A percentile compares a stretch with the other conserved stretches of the same genome.
phyloP scores from a whole-genome alignment of 2,113 vertebrate genomes.

The Nematolebias whitei region DNA sequence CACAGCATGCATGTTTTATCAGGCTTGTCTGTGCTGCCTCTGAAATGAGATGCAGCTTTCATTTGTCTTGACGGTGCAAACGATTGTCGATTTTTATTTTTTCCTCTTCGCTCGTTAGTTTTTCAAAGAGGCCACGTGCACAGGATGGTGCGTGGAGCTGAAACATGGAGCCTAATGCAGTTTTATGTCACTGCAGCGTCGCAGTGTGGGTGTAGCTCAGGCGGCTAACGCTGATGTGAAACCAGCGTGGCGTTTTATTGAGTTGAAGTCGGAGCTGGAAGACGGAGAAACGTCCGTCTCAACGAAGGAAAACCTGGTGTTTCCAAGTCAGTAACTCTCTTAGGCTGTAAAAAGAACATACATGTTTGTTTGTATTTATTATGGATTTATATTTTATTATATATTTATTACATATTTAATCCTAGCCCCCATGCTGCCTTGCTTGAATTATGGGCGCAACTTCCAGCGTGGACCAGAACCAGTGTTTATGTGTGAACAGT shows the following conservation, averaged over 20 bases:
- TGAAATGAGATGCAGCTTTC: conserved; percentile 49
- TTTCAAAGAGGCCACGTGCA: neutral
- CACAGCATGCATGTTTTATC: conserved; percentile 68
- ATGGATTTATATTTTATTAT: no score
- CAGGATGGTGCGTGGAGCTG: conserved; percentile 12
- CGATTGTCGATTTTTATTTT: neutral
- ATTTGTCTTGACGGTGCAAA: conserved; percentile 37
- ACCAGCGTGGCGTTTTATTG: no score
- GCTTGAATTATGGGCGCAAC: no score
- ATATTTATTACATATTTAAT: no score
- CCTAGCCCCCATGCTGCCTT: no score
- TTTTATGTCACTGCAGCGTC: conserved; percentile 24
- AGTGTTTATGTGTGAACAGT: no score
- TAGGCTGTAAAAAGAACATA: no score
- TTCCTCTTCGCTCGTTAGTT: neutral
- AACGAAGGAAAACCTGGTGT: no score
- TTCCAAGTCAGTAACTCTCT: no score
- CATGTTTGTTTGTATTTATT: no score
- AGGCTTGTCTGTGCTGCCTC: conserved; percentile 43
- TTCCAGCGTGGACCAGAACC: no score
- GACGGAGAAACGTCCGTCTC: neutral
- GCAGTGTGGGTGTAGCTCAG: conserved; percentile 28
- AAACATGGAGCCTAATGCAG: conserved; percentile 3
- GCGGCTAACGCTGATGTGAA: conserved; percentile 40
- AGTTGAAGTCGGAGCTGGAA: neutral